Conservation (phyloP, 1,140 invertebrate species). For the Spodoptera litura region DNA sequence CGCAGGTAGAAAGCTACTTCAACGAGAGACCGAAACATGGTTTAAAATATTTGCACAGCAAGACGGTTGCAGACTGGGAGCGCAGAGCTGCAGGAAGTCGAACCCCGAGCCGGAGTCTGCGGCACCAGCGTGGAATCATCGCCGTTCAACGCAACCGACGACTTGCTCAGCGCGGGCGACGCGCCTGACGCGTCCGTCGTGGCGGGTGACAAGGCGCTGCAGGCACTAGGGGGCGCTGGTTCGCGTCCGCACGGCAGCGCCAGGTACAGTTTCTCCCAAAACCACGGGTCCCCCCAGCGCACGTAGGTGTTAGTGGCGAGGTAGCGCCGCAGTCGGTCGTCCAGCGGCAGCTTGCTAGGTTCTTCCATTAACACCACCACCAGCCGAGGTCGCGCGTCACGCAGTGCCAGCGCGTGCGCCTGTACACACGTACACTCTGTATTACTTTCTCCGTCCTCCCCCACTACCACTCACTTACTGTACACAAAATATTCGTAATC, state of each 20-base stretch:
- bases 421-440: too few relatives aligned
- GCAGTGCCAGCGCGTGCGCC: conserved; percentile 91
- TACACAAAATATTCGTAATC: too few relatives aligned
- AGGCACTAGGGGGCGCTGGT: background rate
- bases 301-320: conserved; percentile 65
- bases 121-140: background rate
- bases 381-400: conserved; percentile 90
- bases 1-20: too few relatives aligned
- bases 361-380: conserved; percentile 93
- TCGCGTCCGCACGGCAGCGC: conserved; percentile 52
- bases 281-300: conserved; percentile 61
- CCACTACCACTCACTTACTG: too few relatives aligned
- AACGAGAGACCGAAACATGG: too few relatives aligned
- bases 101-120: background rate
- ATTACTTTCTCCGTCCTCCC: too few relatives aligned
- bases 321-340: conserved; percentile 82
- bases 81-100: too few relatives aligned
- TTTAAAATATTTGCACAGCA: too few relatives aligned
- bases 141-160: background rate
- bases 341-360: conserved; percentile 83
- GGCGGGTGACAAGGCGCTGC: background rate
- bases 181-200: background rate
- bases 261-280: conserved; percentile 58
- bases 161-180: background rate
- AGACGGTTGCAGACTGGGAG: too few relatives aligned